Conservation (phyloP, 2,888 invertebrate species). For the Dorcus hopei region DNA sequence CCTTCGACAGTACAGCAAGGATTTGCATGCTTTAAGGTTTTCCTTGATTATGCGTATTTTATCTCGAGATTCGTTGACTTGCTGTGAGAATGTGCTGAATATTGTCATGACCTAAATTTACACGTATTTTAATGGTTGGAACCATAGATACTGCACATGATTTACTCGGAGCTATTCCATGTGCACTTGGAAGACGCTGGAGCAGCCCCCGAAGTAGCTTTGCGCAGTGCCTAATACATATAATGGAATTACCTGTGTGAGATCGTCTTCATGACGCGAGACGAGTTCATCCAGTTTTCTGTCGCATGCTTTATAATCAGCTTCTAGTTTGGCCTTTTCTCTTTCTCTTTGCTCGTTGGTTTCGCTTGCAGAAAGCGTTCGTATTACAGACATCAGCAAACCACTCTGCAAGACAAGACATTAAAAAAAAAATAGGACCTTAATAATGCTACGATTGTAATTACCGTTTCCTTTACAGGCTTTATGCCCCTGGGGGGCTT, state of each 20-base stretch:
- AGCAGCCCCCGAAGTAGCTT: too few species aligned
- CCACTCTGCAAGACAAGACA: constrained; percentile 62
- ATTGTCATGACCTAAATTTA: constrained; percentile 56
- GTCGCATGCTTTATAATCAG: constrained; percentile 90
- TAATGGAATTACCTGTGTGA: constrained; percentile 64
- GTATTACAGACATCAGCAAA: constrained; percentile 89
- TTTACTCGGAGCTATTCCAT: too few species aligned
- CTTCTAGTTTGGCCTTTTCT: constrained; percentile 90
- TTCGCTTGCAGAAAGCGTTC: constrained; percentile 90
- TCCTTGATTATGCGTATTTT: constrained; percentile 76
- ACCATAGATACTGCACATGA: too few species aligned
- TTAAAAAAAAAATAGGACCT: neutral
- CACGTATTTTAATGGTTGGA: too few species aligned
- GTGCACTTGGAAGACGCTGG: too few species aligned
- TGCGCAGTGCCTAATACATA: too few species aligned
- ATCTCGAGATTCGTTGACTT: constrained; percentile 72
- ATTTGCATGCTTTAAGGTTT: constrained; percentile 79
- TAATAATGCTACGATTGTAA: constrained; percentile 1
- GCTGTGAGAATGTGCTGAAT: constrained; percentile 72
- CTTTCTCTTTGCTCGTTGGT: constrained; percentile 90
- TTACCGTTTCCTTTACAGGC: constrained; percentile 80
- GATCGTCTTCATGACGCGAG: constrained; percentile 81
- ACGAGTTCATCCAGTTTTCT: constrained; percentile 84
- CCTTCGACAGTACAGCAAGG: constrained; percentile 80
- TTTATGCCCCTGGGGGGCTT: constrained; percentile 86